A percentile compares a stretch with the other conserved stretches of the same genome.
Conservation (phyloP, 2,113 vertebrate genomes). For the Rynchops niger region DNA sequence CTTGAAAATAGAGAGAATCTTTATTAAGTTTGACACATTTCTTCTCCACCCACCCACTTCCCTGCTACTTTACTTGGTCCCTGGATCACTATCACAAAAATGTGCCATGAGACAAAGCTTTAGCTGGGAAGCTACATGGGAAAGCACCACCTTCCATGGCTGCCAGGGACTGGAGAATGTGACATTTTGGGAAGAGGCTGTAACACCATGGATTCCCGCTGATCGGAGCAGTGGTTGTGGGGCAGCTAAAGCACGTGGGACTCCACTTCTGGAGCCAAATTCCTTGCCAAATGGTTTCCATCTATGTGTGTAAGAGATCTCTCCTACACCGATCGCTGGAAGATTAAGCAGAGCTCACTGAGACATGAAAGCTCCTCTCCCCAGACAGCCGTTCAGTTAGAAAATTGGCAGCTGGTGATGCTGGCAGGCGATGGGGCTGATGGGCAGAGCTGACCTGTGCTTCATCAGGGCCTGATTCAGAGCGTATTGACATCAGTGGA, state of each 20-base stretch:
- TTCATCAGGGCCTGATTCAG: not conserved
- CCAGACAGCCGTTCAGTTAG: not conserved
- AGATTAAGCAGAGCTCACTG: not conserved
- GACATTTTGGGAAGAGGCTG: not conserved
- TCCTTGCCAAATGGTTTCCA: not conserved
- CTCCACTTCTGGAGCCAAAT: not conserved
- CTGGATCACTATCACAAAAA: not conserved
- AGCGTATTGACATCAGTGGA: not conserved
- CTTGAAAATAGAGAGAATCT: slow-evolving; percentile 32
- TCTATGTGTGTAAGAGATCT: accelerated
- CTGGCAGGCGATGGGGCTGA: not conserved
- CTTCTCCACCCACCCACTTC: not conserved
- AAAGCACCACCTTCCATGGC: not conserved
- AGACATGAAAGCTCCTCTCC: not conserved
- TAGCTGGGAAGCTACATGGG: not conserved
- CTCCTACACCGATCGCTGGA: accelerated
- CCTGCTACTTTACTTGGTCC: not conserved
- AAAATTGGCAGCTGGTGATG: not conserved
- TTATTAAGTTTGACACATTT: slow-evolving; percentile 33
- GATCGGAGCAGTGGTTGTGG: accelerated
- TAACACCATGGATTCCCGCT: not conserved
- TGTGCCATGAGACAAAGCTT: not conserved
- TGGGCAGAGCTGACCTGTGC: not conserved
- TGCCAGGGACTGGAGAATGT: not conserved
- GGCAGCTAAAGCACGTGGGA: not conserved